Percentiles rank a stretch among this genome's conserved stretches.
Conservation (phyloP, 2,113 vertebrate species). For the Atherinomorus stipes region DNA sequence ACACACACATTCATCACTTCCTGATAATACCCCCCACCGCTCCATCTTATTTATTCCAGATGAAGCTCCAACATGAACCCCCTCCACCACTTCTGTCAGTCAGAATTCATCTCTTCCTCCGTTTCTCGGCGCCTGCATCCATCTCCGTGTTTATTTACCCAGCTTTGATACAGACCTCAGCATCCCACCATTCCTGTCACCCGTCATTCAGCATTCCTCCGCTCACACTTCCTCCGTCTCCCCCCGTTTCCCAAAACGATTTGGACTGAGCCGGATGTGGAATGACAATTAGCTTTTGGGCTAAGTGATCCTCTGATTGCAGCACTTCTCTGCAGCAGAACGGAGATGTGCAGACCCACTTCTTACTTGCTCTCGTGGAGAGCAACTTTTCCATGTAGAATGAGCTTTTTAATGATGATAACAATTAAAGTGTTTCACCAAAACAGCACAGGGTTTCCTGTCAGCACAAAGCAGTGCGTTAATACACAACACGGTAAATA, state of each 20-base stretch:
- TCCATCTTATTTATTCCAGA: slow-evolving; percentile 26
- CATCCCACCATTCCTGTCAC: slow-evolving; percentile 26
- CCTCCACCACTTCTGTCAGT: slow-evolving; percentile 53
- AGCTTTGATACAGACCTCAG: slow-evolving; percentile 20
- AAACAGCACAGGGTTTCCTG: too few relatives aligned
- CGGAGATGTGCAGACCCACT: not conserved
- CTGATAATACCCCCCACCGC: too few relatives aligned
- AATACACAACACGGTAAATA: too few relatives aligned
- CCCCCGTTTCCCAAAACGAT: slow-evolving; percentile 13
- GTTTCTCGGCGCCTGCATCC: too few relatives aligned
- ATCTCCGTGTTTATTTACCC: slow-evolving; percentile 25
- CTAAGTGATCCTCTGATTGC: slow-evolving; percentile 38
- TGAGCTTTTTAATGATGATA: not conserved
- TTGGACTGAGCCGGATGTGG: slow-evolving; percentile 16
- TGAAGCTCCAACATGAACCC: slow-evolving; percentile 30
- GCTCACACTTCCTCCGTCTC: too few relatives aligned
- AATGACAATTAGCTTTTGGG: slow-evolving; percentile 18
- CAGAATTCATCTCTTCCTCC: slow-evolving; percentile 48
- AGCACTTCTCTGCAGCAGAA: slow-evolving; percentile 27
- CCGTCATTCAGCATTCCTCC: slow-evolving; percentile 29
- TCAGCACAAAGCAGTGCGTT: too few relatives aligned
- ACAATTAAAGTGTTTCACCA: not conserved
- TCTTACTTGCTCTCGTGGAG: not conserved
- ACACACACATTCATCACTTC: too few relatives aligned
- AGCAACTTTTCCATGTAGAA: not conserved